Evolutionary conservation across 2,113 vertebrate genomes (phyloP), one percentile per base, ranked within the genome.

Genomic region (Rafetus swinhoei): DNA sequence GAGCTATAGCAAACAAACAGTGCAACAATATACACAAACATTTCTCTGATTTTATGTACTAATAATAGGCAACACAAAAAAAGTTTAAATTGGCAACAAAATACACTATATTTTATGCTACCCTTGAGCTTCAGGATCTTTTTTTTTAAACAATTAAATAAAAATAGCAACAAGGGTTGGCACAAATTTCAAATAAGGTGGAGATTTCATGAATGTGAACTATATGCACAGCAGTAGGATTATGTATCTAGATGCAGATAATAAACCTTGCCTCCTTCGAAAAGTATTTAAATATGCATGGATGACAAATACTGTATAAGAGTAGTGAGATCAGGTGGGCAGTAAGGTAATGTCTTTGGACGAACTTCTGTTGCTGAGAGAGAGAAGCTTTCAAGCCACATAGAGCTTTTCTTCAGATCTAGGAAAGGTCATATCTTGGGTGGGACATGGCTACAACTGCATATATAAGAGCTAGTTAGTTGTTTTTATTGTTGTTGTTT

Each of bases 121-220:
- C 21, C 16, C 84, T 86, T 94, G 52, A 88, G 90, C 59, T 84
- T 92, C 87, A 87, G 29, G 82, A 35, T 85, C 82, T 83, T 45
- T n/a, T 84, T 77, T 69, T 29, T n/a, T 22, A 16, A 14, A 79
- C 69, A 52, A 53, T 32, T 11, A 14, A 14, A 84, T 87, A 45
- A 77, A 81, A 91, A 86, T 92, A 4, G 52, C 18, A 35, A 12
- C 52, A 35, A 55, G 3, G 2, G 22, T 86, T 95, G 94, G 22
- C 57, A 86, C 80, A 16, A 77, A 29, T 1, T 86, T 50, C 45
- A 83, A 79, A 85, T 79, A 45, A 35, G 9, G 92, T 79, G 55
- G 18, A n/a, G 77, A 90, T 86, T 89, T 90, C 12, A 15, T 88
- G 45, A 13, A 8, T 80, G 7, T 76, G 60, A 90, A 81, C 57